Base-by-base conservation (phyloP, 1,140 invertebrate species). In the Hormaphis cornu region DNA sequence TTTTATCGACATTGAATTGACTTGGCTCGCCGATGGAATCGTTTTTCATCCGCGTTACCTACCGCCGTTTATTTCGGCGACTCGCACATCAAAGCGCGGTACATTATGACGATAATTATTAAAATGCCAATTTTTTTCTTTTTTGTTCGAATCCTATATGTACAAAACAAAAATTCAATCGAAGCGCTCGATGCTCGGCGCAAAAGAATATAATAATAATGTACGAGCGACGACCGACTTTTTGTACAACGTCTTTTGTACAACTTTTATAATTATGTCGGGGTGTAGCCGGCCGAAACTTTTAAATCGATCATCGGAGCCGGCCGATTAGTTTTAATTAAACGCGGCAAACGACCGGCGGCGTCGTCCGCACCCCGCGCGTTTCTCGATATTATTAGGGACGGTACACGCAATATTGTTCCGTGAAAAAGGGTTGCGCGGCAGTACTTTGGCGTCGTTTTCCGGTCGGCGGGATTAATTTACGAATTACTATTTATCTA, bases 261-360 rank as follows among this genome's bases (percentile, higher is more conserved):
- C 61, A 66, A 66, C 61, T 66, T 66, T 66, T 66, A n/a, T n/a
- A 66, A 66, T 66, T 66, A 66, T 66, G 61, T 66, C 61, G 58
- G 58, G n/a, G 40, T 30, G 35, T 63, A 30, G 46, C 40, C 22
- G 18, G 59, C n/a, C 16, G 28, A 66, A 66, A 66, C 61, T 66
- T 66, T 66, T 48, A 66, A 66, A 66, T 66, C 61, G 61, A 66
- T 66, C 61, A 66, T 66, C 61, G 24, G 61, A 66, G 44, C 61
- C 22, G 61, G 61, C 44, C 61, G 61, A 66, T 66, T 66, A 66
- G 61, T 66, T 66, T 66, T 66, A 66, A 66, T 66, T 66, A 66
- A 66, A 66, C 61, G n/a, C n/a, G 61, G 61, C 44, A 66, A 66
- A 66, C 61, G 61, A 66, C 61, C 61, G 48, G 44, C 16, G 42